Conservation (phyloP, 2,888 invertebrate species). For the Caenorhabditis angaria region DNA sequence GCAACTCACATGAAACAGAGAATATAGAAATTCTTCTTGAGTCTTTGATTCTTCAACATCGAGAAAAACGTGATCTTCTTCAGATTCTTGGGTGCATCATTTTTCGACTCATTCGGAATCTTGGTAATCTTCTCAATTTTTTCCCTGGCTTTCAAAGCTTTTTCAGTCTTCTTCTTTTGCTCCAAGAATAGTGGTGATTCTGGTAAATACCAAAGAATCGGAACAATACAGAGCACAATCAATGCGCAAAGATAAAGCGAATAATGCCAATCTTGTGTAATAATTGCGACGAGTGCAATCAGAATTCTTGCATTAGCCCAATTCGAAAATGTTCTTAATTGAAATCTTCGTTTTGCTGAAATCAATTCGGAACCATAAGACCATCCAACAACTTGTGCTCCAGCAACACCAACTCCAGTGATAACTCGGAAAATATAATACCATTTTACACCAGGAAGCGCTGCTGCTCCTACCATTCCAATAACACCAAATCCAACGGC, state of each 20-base stretch:
- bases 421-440: conserved; percentile 40
- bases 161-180: conserved; percentile 3
- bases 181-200: conserved; percentile 32
- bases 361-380: conserved; percentile 43
- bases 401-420: conserved; percentile 32
- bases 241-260: conserved; percentile 29
- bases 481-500: conserved; percentile 27
- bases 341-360: conserved; percentile 22
- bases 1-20: background rate
- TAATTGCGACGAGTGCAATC: conserved; percentile 23
- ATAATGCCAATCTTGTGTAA: conserved; percentile 26
- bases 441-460: conserved; percentile 17
- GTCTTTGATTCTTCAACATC: background rate
- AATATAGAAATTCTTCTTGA: background rate
- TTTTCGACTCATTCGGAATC: background rate
- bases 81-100: background rate
- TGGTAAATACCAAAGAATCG: conserved; percentile 32
- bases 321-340: conserved; percentile 39
- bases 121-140: background rate
- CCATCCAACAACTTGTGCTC: conserved; percentile 39
- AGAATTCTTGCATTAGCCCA: conserved; percentile 40
- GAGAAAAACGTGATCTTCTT: background rate
- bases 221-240: conserved; percentile 19
- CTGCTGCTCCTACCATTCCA: conserved; percentile 25
- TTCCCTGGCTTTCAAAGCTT: background rate